Evolutionary conservation across 2,888 invertebrate species (phyloP).

Genomic region (Dicranocentrus wangi): DNA sequence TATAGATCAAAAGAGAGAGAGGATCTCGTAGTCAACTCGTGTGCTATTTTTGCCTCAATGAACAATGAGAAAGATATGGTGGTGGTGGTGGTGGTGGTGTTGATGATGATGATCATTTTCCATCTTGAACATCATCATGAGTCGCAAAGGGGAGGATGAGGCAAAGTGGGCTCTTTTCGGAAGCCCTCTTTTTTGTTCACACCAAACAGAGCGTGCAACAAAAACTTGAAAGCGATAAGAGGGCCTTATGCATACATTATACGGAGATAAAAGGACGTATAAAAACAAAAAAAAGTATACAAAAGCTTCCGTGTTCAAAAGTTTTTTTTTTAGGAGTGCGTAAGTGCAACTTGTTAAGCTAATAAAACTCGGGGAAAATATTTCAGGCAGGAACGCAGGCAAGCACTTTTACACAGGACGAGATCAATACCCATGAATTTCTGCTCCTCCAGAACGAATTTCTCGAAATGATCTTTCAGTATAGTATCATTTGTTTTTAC

Average conservation of each 20-base stretch:
- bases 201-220: constrained; percentile 28
- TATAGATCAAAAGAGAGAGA: constrained; percentile 33
- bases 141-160: constrained; percentile 16
- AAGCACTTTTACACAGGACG: no score
- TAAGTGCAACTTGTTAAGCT: background rate
- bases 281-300: background rate
- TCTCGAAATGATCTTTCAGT: no score
- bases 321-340: no score
- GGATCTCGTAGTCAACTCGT: constrained; percentile 14
- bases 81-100: background rate
- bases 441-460: no score
- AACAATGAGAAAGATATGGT: constrained; percentile 24
- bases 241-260: constrained; percentile 30
- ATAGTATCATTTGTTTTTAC: no score
- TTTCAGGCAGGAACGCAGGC: no score
- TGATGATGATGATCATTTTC: background rate
- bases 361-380: background rate
- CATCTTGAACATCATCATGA: constrained; percentile 7
- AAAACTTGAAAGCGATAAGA: constrained; percentile 11
- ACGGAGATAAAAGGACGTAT: background rate
- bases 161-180: background rate
- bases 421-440: no score
- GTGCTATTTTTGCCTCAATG: constrained; percentile 24
- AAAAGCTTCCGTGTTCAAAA: no score
- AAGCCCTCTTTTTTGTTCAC: constrained; percentile 42